Evolutionary conservation across 1,140 invertebrate species (phyloP), one percentile per base, ranked within the genome.

Genomic region (Idris sp.): DNA sequence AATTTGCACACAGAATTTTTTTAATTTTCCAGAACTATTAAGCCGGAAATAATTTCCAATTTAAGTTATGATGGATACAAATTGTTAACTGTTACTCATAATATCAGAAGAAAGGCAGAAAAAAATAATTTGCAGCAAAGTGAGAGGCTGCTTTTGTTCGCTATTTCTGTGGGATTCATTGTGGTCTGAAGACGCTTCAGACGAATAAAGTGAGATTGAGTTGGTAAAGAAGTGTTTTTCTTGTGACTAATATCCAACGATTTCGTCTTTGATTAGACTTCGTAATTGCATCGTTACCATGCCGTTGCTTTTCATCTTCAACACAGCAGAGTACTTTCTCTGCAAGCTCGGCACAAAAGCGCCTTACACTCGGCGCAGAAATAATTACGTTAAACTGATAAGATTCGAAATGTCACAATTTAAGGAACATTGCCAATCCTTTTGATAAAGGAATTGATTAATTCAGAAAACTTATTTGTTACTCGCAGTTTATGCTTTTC

Each of bases 161-260:
- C 31, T 53, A 4, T 41, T 54, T 30, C 16, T 35, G 62, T 72
- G 41, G 72, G 59, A 73, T 59, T 62, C 77, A 79, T 80, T 79
- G 73, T 25, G 58, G 14, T 26, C 31, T 22, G 68, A 74, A 61
- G 73, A 54, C 64, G 73, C 36, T 43, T 59, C 69, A 76, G 79
- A 82, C 65, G 77, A 78, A 81, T 78, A 56, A 76, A 68, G 54
- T 68, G 74, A 62, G 41, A 46, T 73, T 71, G 33, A 74, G 64
- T 64, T 43, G 68, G 71, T 72, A 73, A 73, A 46, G 65, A 67
- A 73, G 56, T 71, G 72, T 80, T 82, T 80, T 79, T 81, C 75
- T 65, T 73, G 68, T 81, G 80, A 81, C 77, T 79, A 81, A 81
- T 79, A 76, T 51, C 58, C 31, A 54, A 72, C 74, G 64, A 83